These are phyloP conservation scores for Podilymbus podiceps DNA, from an alignment of 2,113 vertebrate genomes.

Conservation along the genomic window DNA sequence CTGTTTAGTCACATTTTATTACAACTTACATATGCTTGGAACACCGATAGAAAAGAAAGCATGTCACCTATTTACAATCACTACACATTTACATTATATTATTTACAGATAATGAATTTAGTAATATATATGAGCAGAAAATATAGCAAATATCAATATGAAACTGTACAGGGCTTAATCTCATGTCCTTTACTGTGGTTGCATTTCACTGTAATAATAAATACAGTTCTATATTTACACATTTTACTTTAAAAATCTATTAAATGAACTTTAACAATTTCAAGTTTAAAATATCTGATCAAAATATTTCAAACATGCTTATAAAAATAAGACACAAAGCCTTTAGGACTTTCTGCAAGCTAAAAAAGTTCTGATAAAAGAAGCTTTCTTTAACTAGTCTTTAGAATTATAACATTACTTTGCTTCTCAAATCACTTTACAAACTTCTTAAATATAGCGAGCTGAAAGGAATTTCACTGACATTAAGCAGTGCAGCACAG, in stretches of 20 bases:
- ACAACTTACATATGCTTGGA: constrained; percentile 74
- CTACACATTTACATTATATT: constrained; percentile 81
- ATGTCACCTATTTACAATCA: constrained; percentile 79
- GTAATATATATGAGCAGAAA: constrained; percentile 67
- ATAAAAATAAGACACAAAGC: constrained; percentile 79
- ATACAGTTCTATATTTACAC: constrained; percentile 88
- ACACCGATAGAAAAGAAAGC: constrained; percentile 76
- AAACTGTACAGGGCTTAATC: constrained; percentile 77
- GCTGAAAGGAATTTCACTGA: constrained; percentile 56
- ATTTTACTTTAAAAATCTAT: constrained; percentile 77
- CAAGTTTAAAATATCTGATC: constrained; percentile 79
- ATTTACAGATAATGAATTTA: constrained; percentile 77
- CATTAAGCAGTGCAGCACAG: constrained; percentile 57
- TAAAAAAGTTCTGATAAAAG: constrained; percentile 61
- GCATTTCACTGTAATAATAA: constrained; percentile 80
- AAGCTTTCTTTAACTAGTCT: constrained; percentile 58
- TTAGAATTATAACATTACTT: constrained; percentile 61
- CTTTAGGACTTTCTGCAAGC: constrained; percentile 61
- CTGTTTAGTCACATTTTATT: constrained; percentile 76
- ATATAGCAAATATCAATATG: constrained; percentile 69
- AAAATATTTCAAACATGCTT: constrained; percentile 79
- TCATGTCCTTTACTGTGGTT: constrained; percentile 65
- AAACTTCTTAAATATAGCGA: constrained; percentile 66
- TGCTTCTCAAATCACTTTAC: constrained; percentile 64
- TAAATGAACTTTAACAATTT: constrained; percentile 75